These are phyloP conservation scores for Cylas formicarius DNA, from an alignment of 1,140 invertebrate species.

Conservation along the genomic window DNA sequence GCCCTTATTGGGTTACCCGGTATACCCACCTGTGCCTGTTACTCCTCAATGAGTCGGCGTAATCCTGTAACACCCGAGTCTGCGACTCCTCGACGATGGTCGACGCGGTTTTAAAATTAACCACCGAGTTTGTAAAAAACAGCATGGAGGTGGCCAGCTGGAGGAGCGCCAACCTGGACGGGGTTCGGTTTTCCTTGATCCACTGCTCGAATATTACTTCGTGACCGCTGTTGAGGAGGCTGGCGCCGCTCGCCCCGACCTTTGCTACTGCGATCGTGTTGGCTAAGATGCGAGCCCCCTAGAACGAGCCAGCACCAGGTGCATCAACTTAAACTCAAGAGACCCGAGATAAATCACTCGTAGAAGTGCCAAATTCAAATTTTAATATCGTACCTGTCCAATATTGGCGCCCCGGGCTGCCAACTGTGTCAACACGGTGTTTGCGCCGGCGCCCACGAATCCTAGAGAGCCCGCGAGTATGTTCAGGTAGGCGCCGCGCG, in stretches of 20 bases:
- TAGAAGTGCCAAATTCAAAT: background rate
- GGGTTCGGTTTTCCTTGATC: slow-evolving; percentile 24
- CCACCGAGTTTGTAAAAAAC: slow-evolving; percentile 41
- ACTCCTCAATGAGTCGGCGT: slow-evolving; percentile 31
- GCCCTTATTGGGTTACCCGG: background rate
- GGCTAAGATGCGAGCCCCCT: slow-evolving; percentile 25
- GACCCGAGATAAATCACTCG: too few species aligned
- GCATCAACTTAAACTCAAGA: too few species aligned
- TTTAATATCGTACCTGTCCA: slow-evolving; percentile 21
- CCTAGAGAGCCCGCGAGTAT: slow-evolving; percentile 36
- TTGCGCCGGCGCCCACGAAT: slow-evolving; percentile 37
- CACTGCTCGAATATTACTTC: slow-evolving; percentile 28
- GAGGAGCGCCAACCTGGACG: slow-evolving; percentile 32
- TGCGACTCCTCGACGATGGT: slow-evolving; percentile 40
- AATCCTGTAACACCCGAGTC: slow-evolving; percentile 25
- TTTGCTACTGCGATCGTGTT: slow-evolving; percentile 33
- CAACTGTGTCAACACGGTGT: slow-evolving; percentile 23
- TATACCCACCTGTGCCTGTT: slow-evolving; percentile 33
- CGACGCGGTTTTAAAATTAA: slow-evolving; percentile 35
- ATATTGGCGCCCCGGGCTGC: slow-evolving; percentile 26
- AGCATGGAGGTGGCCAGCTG: slow-evolving; percentile 40
- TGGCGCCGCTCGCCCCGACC: slow-evolving; percentile 26
- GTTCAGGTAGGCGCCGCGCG: slow-evolving; percentile 39
- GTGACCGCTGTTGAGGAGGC: slow-evolving; percentile 31
- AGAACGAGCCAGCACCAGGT: slow-evolving; percentile 15